phyloP scores from a whole-genome alignment of 1,140 invertebrate species.

The Idris sp. region DNA sequence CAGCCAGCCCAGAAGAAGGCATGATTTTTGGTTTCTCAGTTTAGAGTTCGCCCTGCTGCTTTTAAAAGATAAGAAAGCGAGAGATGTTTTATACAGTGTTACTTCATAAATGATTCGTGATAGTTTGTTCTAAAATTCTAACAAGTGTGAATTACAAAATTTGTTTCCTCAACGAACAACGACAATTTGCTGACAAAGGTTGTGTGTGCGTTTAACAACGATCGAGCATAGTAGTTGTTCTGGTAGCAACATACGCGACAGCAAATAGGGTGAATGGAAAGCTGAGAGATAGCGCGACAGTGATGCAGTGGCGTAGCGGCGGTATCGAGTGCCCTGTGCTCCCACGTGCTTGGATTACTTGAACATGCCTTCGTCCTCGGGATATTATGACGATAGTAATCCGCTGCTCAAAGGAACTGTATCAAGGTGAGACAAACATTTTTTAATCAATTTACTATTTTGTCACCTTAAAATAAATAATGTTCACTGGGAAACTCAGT shows the following conservation, averaged over 20 bases:
- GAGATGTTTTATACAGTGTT: too few relatives aligned
- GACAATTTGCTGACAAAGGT: constrained; percentile 12
- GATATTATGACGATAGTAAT: constrained; percentile 79
- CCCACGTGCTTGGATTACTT: constrained; percentile 75
- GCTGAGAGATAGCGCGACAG: constrained; percentile 72
- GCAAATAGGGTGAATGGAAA: constrained; percentile 73
- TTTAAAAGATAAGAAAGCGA: too few relatives aligned
- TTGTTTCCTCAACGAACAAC: too few relatives aligned
- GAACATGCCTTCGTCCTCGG: constrained; percentile 74
- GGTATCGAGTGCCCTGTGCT: constrained; percentile 74
- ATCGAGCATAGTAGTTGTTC: constrained; percentile 27
- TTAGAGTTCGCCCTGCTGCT: too few relatives aligned
- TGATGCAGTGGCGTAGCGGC: constrained; percentile 77
- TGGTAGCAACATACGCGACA: constrained; percentile 45
- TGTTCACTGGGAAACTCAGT: too few relatives aligned
- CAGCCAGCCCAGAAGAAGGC: too few relatives aligned
- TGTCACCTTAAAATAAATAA: too few relatives aligned
- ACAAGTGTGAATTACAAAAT: too few relatives aligned
- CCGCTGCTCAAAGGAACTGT: constrained; percentile 78
- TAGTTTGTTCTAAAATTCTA: too few relatives aligned
- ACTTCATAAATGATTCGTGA: too few relatives aligned
- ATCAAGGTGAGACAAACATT: constrained; percentile 79
- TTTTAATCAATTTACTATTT: too few relatives aligned
- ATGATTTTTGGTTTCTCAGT: too few relatives aligned
- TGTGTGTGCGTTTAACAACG: constrained; percentile 40